phyloP scores from a whole-genome alignment of 2,888 invertebrate species.

The Agonopterix alstromeriana region DNA sequence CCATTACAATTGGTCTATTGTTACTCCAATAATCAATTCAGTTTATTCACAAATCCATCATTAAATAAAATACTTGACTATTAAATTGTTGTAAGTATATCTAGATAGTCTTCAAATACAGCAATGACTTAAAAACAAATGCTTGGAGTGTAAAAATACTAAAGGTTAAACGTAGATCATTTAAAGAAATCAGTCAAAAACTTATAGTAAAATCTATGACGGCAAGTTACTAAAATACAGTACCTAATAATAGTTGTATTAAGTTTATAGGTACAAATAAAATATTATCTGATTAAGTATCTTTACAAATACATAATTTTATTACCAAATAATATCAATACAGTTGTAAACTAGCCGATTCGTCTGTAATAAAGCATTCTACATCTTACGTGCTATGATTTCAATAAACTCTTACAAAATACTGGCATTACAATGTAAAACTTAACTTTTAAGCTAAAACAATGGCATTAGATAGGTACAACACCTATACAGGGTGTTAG shows the following conservation, averaged over 20 bases:
- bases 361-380: slow-evolving; percentile 26
- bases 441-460: slow-evolving; percentile 22
- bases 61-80: slow-evolving; percentile 38
- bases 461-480: slow-evolving; percentile 42
- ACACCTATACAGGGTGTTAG: too few species aligned
- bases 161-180: slow-evolving; percentile 46
- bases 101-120: slow-evolving; percentile 30
- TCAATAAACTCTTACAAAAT: too few species aligned
- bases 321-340: slow-evolving; percentile 44
- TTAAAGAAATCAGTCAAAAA: slow-evolving; percentile 66
- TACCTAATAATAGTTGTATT: slow-evolving; percentile 18
- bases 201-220: slow-evolving; percentile 51
- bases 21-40: not conserved
- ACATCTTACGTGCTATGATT: too few species aligned
- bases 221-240: slow-evolving; percentile 58
- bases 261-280: slow-evolving; percentile 35
- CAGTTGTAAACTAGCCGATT: slow-evolving; percentile 1
- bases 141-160: slow-evolving; percentile 46
- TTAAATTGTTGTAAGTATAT: slow-evolving; percentile 39
- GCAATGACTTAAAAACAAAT: slow-evolving; percentile 49
- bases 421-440: not conserved
- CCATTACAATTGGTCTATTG: not conserved
- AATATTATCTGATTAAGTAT: slow-evolving; percentile 20
- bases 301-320: slow-evolving; percentile 49
- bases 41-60: slow-evolving; percentile 36